Base-by-base conservation (phyloP, 2,888 invertebrate genomes). In the Muschampia plurimacula region DNA sequence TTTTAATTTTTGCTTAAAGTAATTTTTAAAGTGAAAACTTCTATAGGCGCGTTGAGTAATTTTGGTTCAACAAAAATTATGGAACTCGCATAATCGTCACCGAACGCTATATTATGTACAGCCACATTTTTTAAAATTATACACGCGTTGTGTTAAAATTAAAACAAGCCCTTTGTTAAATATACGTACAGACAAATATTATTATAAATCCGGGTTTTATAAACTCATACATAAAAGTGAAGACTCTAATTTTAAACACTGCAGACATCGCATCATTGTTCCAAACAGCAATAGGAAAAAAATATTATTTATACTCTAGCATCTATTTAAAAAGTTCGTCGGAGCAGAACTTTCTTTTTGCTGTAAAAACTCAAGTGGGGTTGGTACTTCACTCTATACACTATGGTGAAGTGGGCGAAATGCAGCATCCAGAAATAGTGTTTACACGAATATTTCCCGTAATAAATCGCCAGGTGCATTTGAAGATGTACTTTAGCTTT, bases 331-430 rank as follows among this genome's bases (percentile, higher is more conserved):
- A 73, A 76, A 78, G 72, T 73, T 76, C 69, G 67, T 73, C 73
- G 70, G 63, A 74, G 73, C 75, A 76, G 76, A 76, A 75, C 76
- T 76, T 74, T 77, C 77, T 69, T 71, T 75, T 76, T 77, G 74
- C 76, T 77, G 79, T 76, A 79, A 79, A 79, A 79, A 78, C 76
- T 79, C 73, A 75, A 80, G 79, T 77, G 77, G 76, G 75, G 78
- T 75, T 72, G 77, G 74, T 77, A 77, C 79, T 79, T 74, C 77
- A 78, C 75, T 76, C 77, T 79, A 80, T 77, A 77, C 77, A 76
- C 78, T 77, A 77, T 70, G 75, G 74, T 77, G 75, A 74, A 78
- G 79, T 77, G 75, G 75, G 75, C 75, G 68, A 79, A 79, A 80
- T 78, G 78, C 79, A 79, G 76, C 77, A 79, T 79, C 78, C 77